These are phyloP conservation scores for Matsumurasca onukii DNA, from an alignment of 1,140 invertebrate species.

Conservation along the genomic window DNA sequence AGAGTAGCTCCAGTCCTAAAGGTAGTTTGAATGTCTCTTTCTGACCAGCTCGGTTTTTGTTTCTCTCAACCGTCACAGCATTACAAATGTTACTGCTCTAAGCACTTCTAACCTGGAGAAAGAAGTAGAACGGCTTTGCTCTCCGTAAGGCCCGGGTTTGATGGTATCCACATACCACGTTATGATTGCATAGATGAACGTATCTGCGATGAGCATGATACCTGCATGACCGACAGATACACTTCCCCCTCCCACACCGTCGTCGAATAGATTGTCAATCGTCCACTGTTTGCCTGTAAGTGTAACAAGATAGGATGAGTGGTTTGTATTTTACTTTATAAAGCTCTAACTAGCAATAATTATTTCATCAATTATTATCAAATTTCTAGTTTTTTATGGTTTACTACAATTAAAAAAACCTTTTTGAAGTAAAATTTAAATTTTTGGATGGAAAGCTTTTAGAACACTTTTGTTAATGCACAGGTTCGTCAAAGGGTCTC, in stretches of 20 bases:
- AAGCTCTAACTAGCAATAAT: background rate
- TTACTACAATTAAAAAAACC: background rate
- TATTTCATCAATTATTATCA: background rate
- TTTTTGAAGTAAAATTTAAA: background rate
- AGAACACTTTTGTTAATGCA: background rate
- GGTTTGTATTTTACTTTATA: background rate
- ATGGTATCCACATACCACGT: conserved; percentile 37
- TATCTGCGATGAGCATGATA: conserved; percentile 32
- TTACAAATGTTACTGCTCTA: background rate
- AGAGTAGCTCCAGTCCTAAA: background rate
- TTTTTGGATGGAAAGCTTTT: background rate
- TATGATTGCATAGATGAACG: conserved; percentile 29
- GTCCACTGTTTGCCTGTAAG: conserved; percentile 14
- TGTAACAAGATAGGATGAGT: background rate
- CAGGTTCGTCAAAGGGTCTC: background rate
- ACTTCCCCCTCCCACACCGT: conserved; percentile 18
- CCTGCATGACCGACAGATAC: conserved; percentile 33
- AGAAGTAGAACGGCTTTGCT: conserved; percentile 38
- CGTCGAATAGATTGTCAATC: conserved; percentile 22
- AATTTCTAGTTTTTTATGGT: background rate
- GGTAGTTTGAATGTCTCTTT: background rate
- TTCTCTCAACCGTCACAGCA: background rate
- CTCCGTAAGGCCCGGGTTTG: conserved; percentile 38
- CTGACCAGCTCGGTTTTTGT: background rate
- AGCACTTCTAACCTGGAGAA: conserved; percentile 28